These are phyloP conservation scores for Nerophis lumbriciformis DNA, from an alignment of 2,113 vertebrate genomes.

Conservation along the genomic window DNA sequence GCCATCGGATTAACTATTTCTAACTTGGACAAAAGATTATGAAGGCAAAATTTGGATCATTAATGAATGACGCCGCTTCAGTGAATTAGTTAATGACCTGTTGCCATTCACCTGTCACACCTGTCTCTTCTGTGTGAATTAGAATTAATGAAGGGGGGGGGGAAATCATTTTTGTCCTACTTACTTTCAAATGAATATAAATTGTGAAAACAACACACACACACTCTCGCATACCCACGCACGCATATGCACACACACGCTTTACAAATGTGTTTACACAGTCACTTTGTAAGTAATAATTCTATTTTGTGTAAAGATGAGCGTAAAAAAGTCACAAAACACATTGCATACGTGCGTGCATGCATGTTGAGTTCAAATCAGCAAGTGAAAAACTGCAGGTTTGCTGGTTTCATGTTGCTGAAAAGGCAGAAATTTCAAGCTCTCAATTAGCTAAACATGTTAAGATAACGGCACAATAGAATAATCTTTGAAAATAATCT, in stretches of 20 bases:
- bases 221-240: no score
- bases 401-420: neutral
- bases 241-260: no score
- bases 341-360: no score
- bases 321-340: no score
- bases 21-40: neutral
- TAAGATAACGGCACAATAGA: slow-evolving; percentile 23
- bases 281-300: no score
- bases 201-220: no score
- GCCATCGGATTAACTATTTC: neutral
- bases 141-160: slow-evolving; percentile 12
- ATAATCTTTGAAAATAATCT: slow-evolving; percentile 20
- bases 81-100: slow-evolving; percentile 16
- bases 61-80: slow-evolving; percentile 14
- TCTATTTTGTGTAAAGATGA: neutral
- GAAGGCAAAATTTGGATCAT: neutral
- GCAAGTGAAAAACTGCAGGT: slow-evolving; percentile 2
- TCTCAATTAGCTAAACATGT: slow-evolving; percentile 20
- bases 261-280: no score
- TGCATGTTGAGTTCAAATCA: neutral
- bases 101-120: slow-evolving; percentile 4
- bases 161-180: slow-evolving; percentile 21
- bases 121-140: slow-evolving; percentile 10
- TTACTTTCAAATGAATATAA: slow-evolving; percentile 7
- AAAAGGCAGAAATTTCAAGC: slow-evolving; percentile 4